These are phyloP conservation scores for Corydoras sp. DNA, from an alignment of 2,113 vertebrate genomes.

Conservation along the genomic window DNA sequence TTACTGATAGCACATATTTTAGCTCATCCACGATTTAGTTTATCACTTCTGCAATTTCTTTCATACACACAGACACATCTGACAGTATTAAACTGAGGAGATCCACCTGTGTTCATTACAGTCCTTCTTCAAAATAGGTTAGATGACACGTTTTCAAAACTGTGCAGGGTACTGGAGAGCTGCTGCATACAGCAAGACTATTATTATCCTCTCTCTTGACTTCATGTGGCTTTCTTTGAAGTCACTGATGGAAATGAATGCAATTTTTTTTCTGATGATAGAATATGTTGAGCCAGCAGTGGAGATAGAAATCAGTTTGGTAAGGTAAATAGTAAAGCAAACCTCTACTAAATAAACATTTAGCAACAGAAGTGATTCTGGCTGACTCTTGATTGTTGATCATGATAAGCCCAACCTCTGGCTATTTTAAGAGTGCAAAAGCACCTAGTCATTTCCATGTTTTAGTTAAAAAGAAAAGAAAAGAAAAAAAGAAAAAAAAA, in stretches of 20 bases:
- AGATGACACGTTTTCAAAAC: slow-evolving; percentile 3
- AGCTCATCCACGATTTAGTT: slow-evolving; percentile 19
- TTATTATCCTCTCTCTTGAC: slow-evolving; percentile 33
- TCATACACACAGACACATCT: slow-evolving; percentile 21
- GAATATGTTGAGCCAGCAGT: slow-evolving; percentile 41
- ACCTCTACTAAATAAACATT: slow-evolving; percentile 47
- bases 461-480: slow-evolving; percentile 3
- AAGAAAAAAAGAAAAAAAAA: background rate
- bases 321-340: too few relatives aligned
- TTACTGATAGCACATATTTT: background rate
- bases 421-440: background rate
- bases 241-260: slow-evolving; percentile 28
- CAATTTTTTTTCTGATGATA: slow-evolving; percentile 37
- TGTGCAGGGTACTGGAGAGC: background rate
- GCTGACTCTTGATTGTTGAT: slow-evolving; percentile 30
- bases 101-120: slow-evolving; percentile 48
- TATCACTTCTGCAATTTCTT: slow-evolving; percentile 10
- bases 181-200: slow-evolving; percentile 33
- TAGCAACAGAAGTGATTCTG: slow-evolving; percentile 27
- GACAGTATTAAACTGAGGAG: slow-evolving; percentile 26
- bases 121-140: slow-evolving; percentile 24
- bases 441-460: background rate
- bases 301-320: slow-evolving; percentile 46
- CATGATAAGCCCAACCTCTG: slow-evolving; percentile 18
- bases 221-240: slow-evolving; percentile 39